Evolutionary conservation across 2,888 invertebrate species (phyloP).

Genomic region (Oeneis ivallda): DNA sequence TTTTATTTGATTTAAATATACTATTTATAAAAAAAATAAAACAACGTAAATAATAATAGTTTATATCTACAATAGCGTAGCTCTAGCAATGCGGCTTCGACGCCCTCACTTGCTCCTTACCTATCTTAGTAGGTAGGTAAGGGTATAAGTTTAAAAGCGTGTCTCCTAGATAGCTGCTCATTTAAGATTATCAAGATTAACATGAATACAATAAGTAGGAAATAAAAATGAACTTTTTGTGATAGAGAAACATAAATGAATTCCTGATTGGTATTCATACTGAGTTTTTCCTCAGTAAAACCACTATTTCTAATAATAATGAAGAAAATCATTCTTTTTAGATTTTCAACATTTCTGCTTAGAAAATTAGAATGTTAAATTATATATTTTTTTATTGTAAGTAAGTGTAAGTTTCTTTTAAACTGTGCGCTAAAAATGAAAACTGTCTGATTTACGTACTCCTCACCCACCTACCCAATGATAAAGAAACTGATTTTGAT

Average conservation of each 20-base stretch:
- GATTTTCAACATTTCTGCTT: too few species aligned
- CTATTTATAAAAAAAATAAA: too few species aligned
- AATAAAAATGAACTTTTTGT: conserved; percentile 19
- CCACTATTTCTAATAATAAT: background rate
- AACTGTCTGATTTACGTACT: too few species aligned
- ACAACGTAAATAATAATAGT: background rate
- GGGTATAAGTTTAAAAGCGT: background rate
- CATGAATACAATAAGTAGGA: conserved; percentile 28
- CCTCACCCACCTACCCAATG: too few species aligned
- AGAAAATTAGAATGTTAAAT: too few species aligned
- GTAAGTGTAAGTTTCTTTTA: too few species aligned
- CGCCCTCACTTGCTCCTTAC: background rate
- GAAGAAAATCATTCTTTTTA: background rate
- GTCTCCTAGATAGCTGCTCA: conserved; percentile 1
- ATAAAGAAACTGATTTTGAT: too few species aligned
- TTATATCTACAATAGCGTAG: background rate
- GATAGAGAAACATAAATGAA: background rate
- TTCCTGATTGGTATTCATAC: background rate
- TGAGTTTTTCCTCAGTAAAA: background rate
- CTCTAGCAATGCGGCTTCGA: background rate
- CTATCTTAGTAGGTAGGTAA: background rate
- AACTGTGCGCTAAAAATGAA: too few species aligned
- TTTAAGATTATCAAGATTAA: conserved; percentile 10
- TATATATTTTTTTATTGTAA: too few species aligned
- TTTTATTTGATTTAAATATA: too few species aligned